These are phyloP conservation scores for Octomys mimax DNA, from an alignment of 2,797 vertebrate species.

Conservation along the genomic window DNA sequence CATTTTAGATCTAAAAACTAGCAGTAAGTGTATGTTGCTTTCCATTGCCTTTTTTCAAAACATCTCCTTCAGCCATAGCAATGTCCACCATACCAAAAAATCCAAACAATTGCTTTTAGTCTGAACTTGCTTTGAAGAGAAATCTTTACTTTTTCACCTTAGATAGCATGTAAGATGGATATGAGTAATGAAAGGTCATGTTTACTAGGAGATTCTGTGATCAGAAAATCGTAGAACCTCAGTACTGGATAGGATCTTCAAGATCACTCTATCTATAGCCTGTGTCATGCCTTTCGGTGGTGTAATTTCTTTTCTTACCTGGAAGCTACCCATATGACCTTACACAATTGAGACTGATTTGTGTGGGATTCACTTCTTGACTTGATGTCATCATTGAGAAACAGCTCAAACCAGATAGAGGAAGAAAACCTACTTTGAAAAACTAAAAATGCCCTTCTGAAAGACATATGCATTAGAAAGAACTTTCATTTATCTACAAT, in stretches of 20 bases:
- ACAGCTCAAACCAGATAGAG: conserved; percentile 16
- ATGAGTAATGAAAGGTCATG: neutral
- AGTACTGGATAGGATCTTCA: neutral
- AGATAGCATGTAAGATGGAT: neutral
- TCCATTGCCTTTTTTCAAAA: conserved; percentile 42
- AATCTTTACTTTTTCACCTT: neutral
- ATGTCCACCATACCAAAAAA: conserved; percentile 9
- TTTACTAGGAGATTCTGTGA: neutral
- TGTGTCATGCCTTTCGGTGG: neutral
- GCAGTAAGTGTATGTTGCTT: neutral
- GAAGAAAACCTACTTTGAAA: conserved; percentile 9
- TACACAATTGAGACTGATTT: conserved; percentile 37
- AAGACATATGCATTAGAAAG: conserved; percentile 25
- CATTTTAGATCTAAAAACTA: neutral
- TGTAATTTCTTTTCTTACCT: conserved; percentile 42
- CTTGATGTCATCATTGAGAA: neutral
- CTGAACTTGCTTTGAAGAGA: neutral
- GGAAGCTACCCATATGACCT: conserved; percentile 24
- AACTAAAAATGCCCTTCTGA: conserved; percentile 4
- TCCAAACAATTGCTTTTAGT: neutral
- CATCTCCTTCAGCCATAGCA: neutral
- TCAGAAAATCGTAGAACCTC: neutral
- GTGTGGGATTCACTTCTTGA: neutral
- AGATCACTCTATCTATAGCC: neutral
- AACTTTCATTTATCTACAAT: conserved; percentile 24